These are phyloP conservation scores for Meliscaeva auricollis DNA, from an alignment of 2,888 invertebrate species.

Conservation along the genomic window DNA sequence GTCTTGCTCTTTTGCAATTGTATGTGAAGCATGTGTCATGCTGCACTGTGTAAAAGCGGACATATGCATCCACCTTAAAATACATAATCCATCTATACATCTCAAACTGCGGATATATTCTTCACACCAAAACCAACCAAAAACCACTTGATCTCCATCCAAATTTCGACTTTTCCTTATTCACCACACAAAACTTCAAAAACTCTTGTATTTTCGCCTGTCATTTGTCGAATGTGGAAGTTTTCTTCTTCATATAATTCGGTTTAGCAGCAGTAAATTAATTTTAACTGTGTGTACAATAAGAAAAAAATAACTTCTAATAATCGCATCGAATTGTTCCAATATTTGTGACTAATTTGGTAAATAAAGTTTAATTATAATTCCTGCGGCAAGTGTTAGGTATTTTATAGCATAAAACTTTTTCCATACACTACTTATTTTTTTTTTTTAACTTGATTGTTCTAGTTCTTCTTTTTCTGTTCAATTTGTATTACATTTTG, in stretches of 20 bases:
- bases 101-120: no score
- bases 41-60: no score
- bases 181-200: slow-evolving; percentile 30
- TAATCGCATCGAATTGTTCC: slow-evolving; percentile 32
- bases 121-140: no score
- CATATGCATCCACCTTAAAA: no score
- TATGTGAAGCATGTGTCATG: no score
- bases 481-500: slow-evolving; percentile 69
- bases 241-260: slow-evolving; percentile 42
- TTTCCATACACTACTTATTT: neutral
- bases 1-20: no score
- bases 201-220: slow-evolving; percentile 52
- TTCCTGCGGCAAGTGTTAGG: neutral
- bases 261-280: slow-evolving; percentile 59
- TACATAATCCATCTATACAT: no score
- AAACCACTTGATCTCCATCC: neutral
- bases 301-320: slow-evolving; percentile 24
- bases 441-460: neutral
- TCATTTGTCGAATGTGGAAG: slow-evolving; percentile 57
- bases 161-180: slow-evolving; percentile 28
- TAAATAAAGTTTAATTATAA: slow-evolving; percentile 36
- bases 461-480: slow-evolving; percentile 25
- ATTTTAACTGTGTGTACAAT: slow-evolving; percentile 59
- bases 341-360: slow-evolving; percentile 43
- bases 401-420: neutral